A percentile compares a stretch with the other conserved stretches of the same genome.
Conservation (phyloP, 2,888 invertebrate species). For the Napeogenes sylphis region DNA sequence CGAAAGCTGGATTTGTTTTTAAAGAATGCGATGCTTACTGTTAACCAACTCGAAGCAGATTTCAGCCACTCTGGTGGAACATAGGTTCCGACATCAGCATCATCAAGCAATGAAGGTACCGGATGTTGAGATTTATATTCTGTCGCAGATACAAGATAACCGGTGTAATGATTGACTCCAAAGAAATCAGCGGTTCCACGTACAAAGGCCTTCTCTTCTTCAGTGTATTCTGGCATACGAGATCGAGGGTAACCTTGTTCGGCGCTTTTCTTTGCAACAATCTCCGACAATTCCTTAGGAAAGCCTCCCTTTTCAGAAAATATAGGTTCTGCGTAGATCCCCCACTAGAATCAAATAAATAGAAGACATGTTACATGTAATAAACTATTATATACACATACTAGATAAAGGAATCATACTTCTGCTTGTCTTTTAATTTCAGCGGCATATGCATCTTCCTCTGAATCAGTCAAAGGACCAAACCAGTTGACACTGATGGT, state of each 20-base stretch:
- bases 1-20: not conserved
- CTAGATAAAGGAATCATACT: conserved; percentile 30
- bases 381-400: not conserved
- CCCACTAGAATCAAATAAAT: conserved; percentile 48
- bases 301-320: conserved; percentile 72
- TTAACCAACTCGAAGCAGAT: conserved; percentile 50
- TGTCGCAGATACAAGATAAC: conserved; percentile 43
- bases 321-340: conserved; percentile 69
- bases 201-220: conserved; percentile 43
- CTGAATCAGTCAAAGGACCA: conserved; percentile 50
- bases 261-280: conserved; percentile 53
- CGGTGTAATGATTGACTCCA: conserved; percentile 83
- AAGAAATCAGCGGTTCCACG: conserved; percentile 58
- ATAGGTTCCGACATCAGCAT: conserved; percentile 38
- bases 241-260: conserved; percentile 44
- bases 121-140: conserved; percentile 33
- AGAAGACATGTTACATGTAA: not conserved
- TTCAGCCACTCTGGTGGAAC: conserved; percentile 43
- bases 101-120: conserved; percentile 45
- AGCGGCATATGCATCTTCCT: conserved; percentile 51
- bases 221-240: conserved; percentile 44
- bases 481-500: conserved; percentile 42
- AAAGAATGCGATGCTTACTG: conserved; percentile 37
- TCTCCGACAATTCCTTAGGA: conserved; percentile 64
- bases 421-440: conserved; percentile 41